These are phyloP conservation scores for Momotus momota DNA, from an alignment of 2,797 vertebrate species.

Conservation along the genomic window DNA sequence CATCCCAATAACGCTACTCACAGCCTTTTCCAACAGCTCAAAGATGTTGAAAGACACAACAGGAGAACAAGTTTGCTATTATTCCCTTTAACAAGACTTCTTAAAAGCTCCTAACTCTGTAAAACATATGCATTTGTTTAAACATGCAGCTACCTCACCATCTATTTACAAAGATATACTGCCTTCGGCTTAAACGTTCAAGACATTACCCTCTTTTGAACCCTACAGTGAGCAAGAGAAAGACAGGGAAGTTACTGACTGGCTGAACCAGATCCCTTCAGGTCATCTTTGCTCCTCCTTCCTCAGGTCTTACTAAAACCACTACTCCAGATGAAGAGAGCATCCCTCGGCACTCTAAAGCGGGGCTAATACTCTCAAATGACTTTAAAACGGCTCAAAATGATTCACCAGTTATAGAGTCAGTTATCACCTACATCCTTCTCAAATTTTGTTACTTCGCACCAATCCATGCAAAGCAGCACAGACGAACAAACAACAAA, in stretches of 20 bases:
- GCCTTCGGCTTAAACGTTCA: not conserved
- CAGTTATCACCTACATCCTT: not conserved
- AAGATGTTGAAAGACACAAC: not conserved
- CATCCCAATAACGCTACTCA: not conserved
- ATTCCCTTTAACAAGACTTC: not conserved
- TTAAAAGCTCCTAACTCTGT: not conserved
- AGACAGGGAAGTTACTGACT: constrained; percentile 28
- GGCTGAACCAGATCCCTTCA: constrained; percentile 31
- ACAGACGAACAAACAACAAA: not conserved
- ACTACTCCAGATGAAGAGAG: not conserved
- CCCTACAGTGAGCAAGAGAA: not conserved
- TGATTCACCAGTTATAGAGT: not conserved
- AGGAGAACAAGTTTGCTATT: not conserved
- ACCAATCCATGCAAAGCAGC: not conserved
- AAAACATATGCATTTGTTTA: not conserved
- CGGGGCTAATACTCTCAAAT: not conserved
- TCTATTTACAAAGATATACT: not conserved
- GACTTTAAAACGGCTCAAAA: not conserved
- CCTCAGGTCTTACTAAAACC: not conserved
- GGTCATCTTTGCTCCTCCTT: constrained; percentile 28
- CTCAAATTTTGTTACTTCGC: not conserved
- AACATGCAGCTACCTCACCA: not conserved
- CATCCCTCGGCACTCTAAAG: not conserved
- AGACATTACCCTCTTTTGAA: constrained; percentile 58
- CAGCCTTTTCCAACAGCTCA: not conserved